Evolutionary conservation across 2,888 invertebrate genomes (phyloP).

Genomic region (Phrixothrix hirtus): DNA sequence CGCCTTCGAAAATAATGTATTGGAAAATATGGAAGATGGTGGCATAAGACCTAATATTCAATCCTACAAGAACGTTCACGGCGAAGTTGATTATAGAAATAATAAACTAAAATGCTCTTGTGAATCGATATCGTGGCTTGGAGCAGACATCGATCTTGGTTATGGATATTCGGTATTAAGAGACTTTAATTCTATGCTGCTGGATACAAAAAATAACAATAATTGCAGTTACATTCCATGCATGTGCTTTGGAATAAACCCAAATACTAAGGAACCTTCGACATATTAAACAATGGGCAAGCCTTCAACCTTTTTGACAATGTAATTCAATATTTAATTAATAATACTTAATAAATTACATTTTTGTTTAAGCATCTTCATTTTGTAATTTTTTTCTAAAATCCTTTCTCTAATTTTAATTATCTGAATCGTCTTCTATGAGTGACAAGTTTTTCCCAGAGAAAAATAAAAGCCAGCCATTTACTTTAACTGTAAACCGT

Average conservation of each 20-base stretch:
- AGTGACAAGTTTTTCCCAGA: no score
- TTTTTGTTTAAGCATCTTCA: no score
- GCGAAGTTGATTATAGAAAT: slow-evolving; percentile 52
- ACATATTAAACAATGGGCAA: no score
- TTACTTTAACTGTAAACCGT: no score
- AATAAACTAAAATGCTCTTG: slow-evolving; percentile 61
- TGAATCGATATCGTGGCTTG: slow-evolving; percentile 57
- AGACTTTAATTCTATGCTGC: slow-evolving; percentile 55
- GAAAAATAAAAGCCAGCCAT: no score
- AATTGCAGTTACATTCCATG: slow-evolving; percentile 59
- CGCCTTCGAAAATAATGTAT: slow-evolving; percentile 55
- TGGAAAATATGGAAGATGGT: slow-evolving; percentile 57
- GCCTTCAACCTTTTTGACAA: no score
- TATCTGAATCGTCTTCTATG: no score
- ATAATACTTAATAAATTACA: no score
- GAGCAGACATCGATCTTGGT: slow-evolving; percentile 36
- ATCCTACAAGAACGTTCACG: slow-evolving; percentile 56
- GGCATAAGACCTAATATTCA: slow-evolving; percentile 58
- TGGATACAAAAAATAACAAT: slow-evolving; percentile 56
- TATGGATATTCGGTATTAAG: slow-evolving; percentile 39
- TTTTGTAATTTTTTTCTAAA: no score
- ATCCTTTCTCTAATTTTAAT: no score
- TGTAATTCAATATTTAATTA: no score
- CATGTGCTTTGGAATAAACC: slow-evolving; percentile 16
- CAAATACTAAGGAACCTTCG: no score